Conservation (phyloP, 2,113 vertebrate genomes). For the Lagenorhynchus albirostris region DNA sequence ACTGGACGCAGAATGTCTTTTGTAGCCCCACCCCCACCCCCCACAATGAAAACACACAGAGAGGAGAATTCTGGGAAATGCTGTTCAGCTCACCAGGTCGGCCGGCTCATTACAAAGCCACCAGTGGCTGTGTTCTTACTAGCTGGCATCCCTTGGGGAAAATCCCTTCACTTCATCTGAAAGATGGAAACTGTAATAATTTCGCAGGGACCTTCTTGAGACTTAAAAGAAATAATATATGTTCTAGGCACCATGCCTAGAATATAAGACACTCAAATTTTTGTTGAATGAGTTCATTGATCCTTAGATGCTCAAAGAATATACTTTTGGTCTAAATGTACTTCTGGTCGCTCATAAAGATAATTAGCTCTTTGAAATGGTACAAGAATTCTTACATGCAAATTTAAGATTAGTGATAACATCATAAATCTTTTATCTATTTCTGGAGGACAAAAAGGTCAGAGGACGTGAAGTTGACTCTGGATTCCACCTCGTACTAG, state of each 20-base stretch:
- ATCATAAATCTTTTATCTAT: not conserved
- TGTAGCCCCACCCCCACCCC: fast-evolving
- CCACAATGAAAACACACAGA: fast-evolving
- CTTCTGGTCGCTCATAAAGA: not conserved
- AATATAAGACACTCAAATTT: not conserved
- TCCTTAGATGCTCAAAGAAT: not conserved
- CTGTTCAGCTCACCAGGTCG: not conserved
- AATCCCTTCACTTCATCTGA: not conserved
- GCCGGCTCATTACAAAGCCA: not conserved
- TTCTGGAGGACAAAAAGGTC: not conserved
- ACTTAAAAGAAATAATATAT: not conserved
- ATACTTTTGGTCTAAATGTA: not conserved
- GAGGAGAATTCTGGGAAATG: not conserved
- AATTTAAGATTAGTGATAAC: not conserved
- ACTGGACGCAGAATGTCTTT: too few species aligned
- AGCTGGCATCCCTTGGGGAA: not conserved
- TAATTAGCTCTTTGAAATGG: not conserved
- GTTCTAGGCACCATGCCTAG: not conserved
- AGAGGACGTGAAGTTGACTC: not conserved
- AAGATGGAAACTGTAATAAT: not conserved
- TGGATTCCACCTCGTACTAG: not conserved
- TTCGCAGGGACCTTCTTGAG: not conserved
- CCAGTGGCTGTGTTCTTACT: too few species aligned
- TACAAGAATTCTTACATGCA: not conserved
- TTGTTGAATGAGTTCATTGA: not conserved